Evolutionary conservation across 2,888 invertebrate species (phyloP), one percentile per base, ranked within the genome.

Genomic region (Litoditis marina): DNA sequence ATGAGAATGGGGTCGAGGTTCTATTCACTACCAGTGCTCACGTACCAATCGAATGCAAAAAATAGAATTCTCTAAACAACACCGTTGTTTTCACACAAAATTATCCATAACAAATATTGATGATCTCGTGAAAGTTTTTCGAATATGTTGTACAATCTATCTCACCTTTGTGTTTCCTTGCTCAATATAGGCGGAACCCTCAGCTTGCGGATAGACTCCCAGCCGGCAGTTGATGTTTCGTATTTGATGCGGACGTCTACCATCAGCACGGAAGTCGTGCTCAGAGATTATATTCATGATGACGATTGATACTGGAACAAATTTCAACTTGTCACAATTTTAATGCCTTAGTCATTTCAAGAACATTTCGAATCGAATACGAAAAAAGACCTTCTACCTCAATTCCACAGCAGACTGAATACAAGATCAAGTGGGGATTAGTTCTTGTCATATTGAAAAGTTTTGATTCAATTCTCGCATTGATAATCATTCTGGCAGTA

Each of bases 111-210:
- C n/a, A 25, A 25, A 44, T 39, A 30, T 36, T 25, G 28, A 36
- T 27, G n/a, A 34, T 32, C 8, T 42, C 60, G 34, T 32, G 25
- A 36, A 16, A 60, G 32, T 16, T 27, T 47, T 31, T 34, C 3
- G 25, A 8, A 49, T 42, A 3, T 22, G 30, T 22, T 51, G 44
- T n/a, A 19, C 8, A 5, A 2, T n/a, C 4, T 16, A 22, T 47
- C 32, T 22, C 7, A 80, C 80, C 66, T 83, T 81, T 0, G 82
- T 81, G 34, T 74, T 73, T 31, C 83, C 83, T 39, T 82, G 82
- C 39, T 82, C 82, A 44, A 79, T 63, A 55, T 81, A 83, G 11
- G 79, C 78, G 6, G 81, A 81, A 0, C 83, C 83, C 64, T 83
- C 83, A 1, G 83, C 82, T 16, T 80, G 73, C 31, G 68, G 59